Evolutionary conservation across 2,888 invertebrate species (phyloP).

Genomic region (Eurytoma californica): DNA sequence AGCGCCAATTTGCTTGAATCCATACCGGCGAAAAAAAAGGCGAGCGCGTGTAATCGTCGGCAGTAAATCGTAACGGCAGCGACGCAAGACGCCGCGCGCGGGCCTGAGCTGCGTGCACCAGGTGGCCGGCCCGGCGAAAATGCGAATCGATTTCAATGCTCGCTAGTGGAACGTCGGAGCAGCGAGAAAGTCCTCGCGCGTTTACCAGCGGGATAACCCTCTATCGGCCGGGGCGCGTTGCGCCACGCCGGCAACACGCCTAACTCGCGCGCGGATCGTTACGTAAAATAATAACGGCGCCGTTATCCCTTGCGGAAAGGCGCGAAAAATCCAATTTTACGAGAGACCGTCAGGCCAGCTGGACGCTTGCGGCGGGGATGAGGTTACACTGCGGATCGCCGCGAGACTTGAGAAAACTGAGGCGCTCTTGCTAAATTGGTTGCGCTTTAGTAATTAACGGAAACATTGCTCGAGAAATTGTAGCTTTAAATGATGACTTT

Average conservation of each 20-base stretch:
- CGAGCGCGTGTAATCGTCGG: neutral
- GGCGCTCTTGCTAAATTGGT: too few species aligned
- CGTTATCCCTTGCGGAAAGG: slow-evolving; percentile 23
- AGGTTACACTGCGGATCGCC: too few species aligned
- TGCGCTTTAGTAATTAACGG: too few species aligned
- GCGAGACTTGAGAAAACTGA: too few species aligned
- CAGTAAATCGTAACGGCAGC: slow-evolving; percentile 24
- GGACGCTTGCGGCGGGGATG: too few species aligned
- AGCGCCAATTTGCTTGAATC: neutral
- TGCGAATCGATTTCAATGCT: slow-evolving; percentile 7
- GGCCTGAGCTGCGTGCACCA: too few species aligned
- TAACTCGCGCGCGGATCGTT: slow-evolving; percentile 17
- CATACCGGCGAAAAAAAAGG: neutral
- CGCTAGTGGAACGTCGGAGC: neutral
- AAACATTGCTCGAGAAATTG: too few species aligned
- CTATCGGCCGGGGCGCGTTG: neutral
- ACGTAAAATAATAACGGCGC: slow-evolving; percentile 48
- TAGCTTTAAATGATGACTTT: too few species aligned
- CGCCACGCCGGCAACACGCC: neutral
- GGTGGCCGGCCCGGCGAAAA: slow-evolving; percentile 4
- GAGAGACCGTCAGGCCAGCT: neutral
- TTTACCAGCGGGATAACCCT: slow-evolving; percentile 33
- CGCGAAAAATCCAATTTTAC: slow-evolving; percentile 35
- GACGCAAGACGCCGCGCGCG: neutral
- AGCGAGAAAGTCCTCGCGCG: slow-evolving; percentile 39